Conservation (phyloP, 2,113 vertebrate genomes). For the Calidris pugnax region DNA sequence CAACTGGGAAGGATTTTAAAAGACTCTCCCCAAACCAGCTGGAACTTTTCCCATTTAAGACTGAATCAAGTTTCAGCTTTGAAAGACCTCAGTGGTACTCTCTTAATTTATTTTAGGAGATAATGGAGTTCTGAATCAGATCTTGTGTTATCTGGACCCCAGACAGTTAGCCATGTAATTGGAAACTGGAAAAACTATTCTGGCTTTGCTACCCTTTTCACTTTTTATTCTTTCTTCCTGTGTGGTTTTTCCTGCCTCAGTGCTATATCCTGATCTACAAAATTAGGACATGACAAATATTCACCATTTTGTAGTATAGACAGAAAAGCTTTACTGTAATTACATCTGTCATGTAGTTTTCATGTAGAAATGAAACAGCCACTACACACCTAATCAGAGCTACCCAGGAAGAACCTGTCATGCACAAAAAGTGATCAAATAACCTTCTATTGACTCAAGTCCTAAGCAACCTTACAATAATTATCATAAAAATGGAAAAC, state of each 20-base stretch:
- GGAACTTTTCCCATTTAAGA: not conserved
- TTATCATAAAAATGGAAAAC: not conserved
- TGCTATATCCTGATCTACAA: not conserved
- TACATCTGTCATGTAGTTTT: not conserved
- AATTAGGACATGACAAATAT: not conserved
- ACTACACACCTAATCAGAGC: not conserved
- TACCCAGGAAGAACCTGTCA: not conserved
- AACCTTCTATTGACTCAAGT: not conserved
- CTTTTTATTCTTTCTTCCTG: not conserved
- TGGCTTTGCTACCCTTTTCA: not conserved
- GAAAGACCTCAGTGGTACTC: not conserved
- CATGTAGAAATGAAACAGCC: rapidly evolving
- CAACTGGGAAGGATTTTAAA: not conserved
- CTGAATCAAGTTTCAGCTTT: not conserved
- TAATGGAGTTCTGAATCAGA: not conserved
- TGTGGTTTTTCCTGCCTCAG: not conserved
- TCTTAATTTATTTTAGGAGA: not conserved
- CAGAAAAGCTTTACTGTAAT: not conserved
- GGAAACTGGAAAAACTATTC: not conserved
- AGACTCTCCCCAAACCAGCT: not conserved
- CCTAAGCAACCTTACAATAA: not conserved
- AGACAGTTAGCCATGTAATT: rapidly evolving
- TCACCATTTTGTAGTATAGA: not conserved
- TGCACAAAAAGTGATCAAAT: not conserved
- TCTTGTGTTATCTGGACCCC: not conserved